Percentiles rank a stretch among this genome's conserved stretches.
phyloP scores from a whole-genome alignment of 2,888 invertebrate genomes.

The Perdita meconis region DNA sequence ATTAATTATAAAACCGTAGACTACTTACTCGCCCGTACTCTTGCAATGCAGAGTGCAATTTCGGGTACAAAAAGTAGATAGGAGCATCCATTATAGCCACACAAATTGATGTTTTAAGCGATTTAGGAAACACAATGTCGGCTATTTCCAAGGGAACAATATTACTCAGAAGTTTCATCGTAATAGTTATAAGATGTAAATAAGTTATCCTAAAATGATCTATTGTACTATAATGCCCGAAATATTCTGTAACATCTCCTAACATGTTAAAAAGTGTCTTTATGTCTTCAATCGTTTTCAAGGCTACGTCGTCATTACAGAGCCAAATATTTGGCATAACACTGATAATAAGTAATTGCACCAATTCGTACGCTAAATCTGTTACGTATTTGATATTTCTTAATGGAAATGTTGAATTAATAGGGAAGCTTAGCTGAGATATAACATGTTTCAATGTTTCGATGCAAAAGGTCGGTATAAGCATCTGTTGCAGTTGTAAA shows the following conservation, averaged over 20 bases:
- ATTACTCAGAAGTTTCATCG: conserved; percentile 81
- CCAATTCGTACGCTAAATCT: conserved; percentile 80
- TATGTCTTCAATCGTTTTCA: conserved; percentile 75
- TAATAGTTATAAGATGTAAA: conserved; percentile 84
- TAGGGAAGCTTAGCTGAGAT: conserved; percentile 71
- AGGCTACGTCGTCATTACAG: conserved; percentile 72
- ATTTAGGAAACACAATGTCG: conserved; percentile 83
- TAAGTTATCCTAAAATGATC: conserved; percentile 83
- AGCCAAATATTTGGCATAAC: conserved; percentile 86
- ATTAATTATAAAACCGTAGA: conserved; percentile 19
- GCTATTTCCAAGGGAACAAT: conserved; percentile 84
- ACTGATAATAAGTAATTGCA: conserved; percentile 85
- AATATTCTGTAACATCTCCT: conserved; percentile 84
- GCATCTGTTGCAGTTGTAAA: conserved; percentile 84
- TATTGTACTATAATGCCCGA: conserved; percentile 68
- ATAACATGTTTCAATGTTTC: conserved; percentile 81
- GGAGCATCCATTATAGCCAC: conserved; percentile 84
- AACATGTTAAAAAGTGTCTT: conserved; percentile 85
- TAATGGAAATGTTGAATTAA: conserved; percentile 70
- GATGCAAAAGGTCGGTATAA: conserved; percentile 84
- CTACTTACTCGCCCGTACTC: conserved; percentile 84
- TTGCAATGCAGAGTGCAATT: conserved; percentile 82
- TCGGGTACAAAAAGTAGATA: conserved; percentile 84
- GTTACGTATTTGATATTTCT: conserved; percentile 75
- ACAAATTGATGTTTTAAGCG: conserved; percentile 83